phyloP scores from a whole-genome alignment of 2,113 vertebrate species.

The Bambusicola thoracicus region DNA sequence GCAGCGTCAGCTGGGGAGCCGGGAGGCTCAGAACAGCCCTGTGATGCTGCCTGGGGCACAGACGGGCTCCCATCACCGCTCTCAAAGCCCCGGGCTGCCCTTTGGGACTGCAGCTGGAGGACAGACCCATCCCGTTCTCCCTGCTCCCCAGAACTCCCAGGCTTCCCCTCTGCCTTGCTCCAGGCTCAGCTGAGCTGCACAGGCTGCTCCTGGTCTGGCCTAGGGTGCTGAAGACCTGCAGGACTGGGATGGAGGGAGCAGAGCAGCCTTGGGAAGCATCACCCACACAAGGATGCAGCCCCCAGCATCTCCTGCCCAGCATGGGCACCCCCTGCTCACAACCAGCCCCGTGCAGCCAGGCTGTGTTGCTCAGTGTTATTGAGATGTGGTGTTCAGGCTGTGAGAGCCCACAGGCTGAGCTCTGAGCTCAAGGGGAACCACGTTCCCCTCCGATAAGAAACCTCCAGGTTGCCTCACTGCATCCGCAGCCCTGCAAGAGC shows the following conservation, averaged over 20 bases:
- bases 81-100: fast-evolving
- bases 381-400: neutral
- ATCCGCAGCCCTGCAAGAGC: conserved; percentile 10
- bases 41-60: fast-evolving
- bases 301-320: fast-evolving
- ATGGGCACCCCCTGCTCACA: fast-evolving
- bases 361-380: fast-evolving
- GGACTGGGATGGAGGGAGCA: neutral
- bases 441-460: neutral
- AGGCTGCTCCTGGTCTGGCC: neutral
- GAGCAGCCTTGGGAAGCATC: neutral
- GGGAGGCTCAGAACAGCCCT: neutral
- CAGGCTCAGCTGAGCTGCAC: neutral
- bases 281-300: fast-evolving
- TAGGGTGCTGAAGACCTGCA: neutral
- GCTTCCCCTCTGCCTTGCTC: neutral
- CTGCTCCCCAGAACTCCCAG: fast-evolving
- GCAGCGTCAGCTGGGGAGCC: neutral
- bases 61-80: fast-evolving
- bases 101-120: neutral
- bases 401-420: neutral
- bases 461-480: conserved; percentile 11
- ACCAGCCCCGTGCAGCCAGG: fast-evolving
- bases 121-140: neutral
- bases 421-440: neutral